These are phyloP conservation scores for Heterocephalus glaber DNA, from an alignment of 2,113 vertebrate species.

Conservation along the genomic window DNA sequence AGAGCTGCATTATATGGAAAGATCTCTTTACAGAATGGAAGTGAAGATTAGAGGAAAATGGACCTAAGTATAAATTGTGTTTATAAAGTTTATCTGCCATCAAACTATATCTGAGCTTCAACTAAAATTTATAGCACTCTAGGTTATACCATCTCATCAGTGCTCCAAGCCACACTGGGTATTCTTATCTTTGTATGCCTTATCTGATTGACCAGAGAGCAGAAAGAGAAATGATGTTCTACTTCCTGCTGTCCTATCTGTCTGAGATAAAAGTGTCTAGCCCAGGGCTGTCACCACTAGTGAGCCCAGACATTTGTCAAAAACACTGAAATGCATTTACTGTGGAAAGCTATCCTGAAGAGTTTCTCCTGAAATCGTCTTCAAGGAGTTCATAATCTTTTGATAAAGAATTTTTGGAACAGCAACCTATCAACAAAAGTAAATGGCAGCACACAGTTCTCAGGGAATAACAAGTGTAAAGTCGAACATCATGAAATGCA, in stretches of 20 bases:
- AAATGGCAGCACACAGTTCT: not conserved
- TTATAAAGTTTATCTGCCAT: slow-evolving; percentile 73
- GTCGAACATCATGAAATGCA: not conserved
- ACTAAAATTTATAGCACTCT: slow-evolving; percentile 54
- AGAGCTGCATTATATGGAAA: not conserved
- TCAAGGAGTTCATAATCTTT: slow-evolving; percentile 40
- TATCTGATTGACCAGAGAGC: slow-evolving; percentile 66
- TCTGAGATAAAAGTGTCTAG: slow-evolving; percentile 50
- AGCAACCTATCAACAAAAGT: not conserved
- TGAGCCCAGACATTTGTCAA: slow-evolving; percentile 45
- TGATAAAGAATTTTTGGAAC: slow-evolving; percentile 47
- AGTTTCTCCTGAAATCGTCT: slow-evolving; percentile 50
- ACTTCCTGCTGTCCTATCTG: slow-evolving; percentile 61
- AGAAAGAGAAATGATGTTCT: slow-evolving; percentile 63
- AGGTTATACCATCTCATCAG: slow-evolving; percentile 49
- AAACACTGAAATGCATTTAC: not conserved
- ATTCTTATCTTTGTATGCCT: slow-evolving; percentile 71
- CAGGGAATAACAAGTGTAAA: not conserved
- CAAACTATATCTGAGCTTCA: slow-evolving; percentile 66
- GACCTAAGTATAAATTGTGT: slow-evolving; percentile 59
- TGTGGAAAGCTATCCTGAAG: not conserved
- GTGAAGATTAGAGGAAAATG: slow-evolving; percentile 42
- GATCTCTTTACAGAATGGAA: not conserved
- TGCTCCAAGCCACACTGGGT: not conserved
- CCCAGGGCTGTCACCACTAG: slow-evolving; percentile 3